phyloP scores from a whole-genome alignment of 2,888 invertebrate genomes.

The Cheilosia vulpina region DNA sequence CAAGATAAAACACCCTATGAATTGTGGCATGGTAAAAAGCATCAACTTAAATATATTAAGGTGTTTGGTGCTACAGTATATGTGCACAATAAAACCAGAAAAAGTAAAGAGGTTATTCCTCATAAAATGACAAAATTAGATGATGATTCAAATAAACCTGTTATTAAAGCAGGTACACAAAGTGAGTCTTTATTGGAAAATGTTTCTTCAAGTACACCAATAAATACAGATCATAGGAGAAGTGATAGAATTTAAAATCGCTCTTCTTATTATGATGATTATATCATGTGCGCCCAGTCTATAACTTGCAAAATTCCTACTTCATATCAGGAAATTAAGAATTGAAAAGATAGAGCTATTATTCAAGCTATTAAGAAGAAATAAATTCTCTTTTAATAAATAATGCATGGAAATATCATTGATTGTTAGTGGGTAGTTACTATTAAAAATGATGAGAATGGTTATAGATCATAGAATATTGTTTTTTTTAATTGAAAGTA shows the following conservation, averaged over 20 bases:
- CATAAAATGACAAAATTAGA: slow-evolving; percentile 41
- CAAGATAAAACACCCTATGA: too few species aligned
- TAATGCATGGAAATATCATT: slow-evolving; percentile 61
- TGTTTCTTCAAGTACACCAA: background rate
- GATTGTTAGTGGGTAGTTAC: too few species aligned
- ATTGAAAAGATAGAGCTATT: slow-evolving; percentile 55
- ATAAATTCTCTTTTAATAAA: slow-evolving; percentile 65
- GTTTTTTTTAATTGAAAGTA: too few species aligned
- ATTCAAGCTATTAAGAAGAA: slow-evolving; percentile 72
- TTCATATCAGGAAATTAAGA: slow-evolving; percentile 61
- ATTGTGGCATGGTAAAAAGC: too few species aligned
- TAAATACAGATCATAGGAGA: slow-evolving; percentile 14
- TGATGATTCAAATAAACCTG: slow-evolving; percentile 9
- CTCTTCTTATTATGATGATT: slow-evolving; percentile 49
- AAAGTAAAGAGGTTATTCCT: slow-evolving; percentile 50
- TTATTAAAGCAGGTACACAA: slow-evolving; percentile 5
- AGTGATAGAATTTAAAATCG: slow-evolving; percentile 33
- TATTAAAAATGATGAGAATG: too few species aligned
- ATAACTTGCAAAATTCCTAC: slow-evolving; percentile 57
- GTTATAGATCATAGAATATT: too few species aligned
- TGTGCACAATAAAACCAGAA: slow-evolving; percentile 16
- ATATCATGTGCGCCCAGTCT: slow-evolving; percentile 54
- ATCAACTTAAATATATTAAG: too few species aligned
- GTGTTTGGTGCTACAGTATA: too few species aligned
- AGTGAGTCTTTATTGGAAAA: slow-evolving; percentile 4